Conservation (phyloP, 2,888 invertebrate genomes). For the Aphodius granarius region DNA sequence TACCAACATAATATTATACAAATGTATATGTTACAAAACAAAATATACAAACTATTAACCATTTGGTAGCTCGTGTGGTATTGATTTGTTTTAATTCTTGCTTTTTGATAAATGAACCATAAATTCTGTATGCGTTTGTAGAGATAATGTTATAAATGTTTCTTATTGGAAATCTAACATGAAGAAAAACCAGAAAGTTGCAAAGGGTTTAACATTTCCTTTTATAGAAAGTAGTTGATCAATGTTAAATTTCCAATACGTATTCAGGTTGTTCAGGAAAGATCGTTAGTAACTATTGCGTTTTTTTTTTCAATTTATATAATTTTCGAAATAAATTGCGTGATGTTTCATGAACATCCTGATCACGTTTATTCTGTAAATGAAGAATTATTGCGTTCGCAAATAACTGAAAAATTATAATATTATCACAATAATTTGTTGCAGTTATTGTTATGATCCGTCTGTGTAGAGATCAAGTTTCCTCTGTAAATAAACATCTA, state of each 20-base stretch:
- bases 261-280: not conserved
- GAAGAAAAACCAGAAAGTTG: conserved; percentile 12
- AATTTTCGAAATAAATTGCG: not conserved
- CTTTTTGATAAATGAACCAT: not conserved
- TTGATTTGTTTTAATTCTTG: conserved; percentile 3
- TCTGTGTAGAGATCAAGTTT: not conserved
- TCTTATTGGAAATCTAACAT: conserved; percentile 2
- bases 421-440: conserved; percentile 9
- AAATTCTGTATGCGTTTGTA: not conserved
- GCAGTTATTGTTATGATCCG: not conserved
- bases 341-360: not conserved
- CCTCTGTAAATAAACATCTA: not conserved
- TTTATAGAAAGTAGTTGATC: not conserved
- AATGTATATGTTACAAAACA: conserved; percentile 17
- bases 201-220: too few species aligned
- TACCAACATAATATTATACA: conserved; percentile 21
- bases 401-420: not conserved
- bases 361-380: not conserved
- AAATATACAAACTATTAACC: conserved; percentile 25
- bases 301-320: not conserved
- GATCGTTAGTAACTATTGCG: conserved; percentile 5
- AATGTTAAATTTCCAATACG: not conserved
- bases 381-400: not conserved
- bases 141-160: not conserved
- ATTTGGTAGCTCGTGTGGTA: conserved; percentile 27